phyloP scores from a whole-genome alignment of 2,888 invertebrate genomes.

The Nasonia oneida region DNA sequence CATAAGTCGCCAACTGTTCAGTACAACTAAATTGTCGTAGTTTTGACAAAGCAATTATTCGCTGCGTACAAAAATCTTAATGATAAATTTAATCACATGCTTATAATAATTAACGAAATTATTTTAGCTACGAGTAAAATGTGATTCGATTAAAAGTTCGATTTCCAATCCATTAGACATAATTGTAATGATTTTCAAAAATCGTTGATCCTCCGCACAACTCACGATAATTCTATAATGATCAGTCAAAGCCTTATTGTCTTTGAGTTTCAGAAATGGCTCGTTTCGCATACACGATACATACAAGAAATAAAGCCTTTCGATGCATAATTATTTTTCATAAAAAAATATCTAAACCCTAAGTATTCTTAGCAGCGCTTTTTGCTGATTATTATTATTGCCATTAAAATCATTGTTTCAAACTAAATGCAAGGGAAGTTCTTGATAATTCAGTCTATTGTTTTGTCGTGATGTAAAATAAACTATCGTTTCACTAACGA shows the following conservation, averaged over 20 bases:
- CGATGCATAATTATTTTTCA: constrained; percentile 27
- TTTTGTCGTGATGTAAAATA: constrained; percentile 28
- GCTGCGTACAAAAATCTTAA: constrained; percentile 14
- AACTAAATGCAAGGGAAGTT: constrained; percentile 57
- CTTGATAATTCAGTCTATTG: constrained; percentile 51
- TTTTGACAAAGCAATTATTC: neutral
- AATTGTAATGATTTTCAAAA: constrained; percentile 22
- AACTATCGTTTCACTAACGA: neutral
- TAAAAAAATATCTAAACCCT: constrained; percentile 19
- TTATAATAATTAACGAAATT: neutral
- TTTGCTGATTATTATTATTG: constrained; percentile 43
- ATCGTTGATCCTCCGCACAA: constrained; percentile 22
- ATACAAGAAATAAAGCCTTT: constrained; percentile 47
- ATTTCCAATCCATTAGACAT: constrained; percentile 1
- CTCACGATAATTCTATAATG: constrained; percentile 57
- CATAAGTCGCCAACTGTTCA: neutral
- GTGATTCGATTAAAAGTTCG: constrained; percentile 47
- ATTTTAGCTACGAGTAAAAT: constrained; percentile 26
- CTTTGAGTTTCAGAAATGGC: constrained; percentile 65
- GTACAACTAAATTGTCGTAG: neutral
- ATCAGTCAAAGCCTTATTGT: constrained; percentile 73
- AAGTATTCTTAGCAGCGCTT: constrained; percentile 1
- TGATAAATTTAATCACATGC: neutral
- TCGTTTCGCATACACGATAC: constrained; percentile 55
- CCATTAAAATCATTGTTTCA: constrained; percentile 35